These are phyloP conservation scores for Thera obeliscata DNA, from an alignment of 2,888 invertebrate genomes.

Conservation along the genomic window DNA sequence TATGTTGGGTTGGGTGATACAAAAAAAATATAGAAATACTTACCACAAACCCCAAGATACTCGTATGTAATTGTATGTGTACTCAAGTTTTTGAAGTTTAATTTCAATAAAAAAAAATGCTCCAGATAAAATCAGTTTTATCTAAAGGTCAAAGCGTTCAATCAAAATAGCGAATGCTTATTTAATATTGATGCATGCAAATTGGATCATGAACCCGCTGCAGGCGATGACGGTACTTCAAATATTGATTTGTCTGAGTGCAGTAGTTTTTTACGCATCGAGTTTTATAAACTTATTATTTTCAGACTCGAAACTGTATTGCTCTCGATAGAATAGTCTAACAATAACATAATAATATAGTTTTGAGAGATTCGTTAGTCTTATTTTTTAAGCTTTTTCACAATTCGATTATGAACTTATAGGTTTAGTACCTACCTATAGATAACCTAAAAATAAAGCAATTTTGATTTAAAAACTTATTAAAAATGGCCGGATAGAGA, in stretches of 20 bases:
- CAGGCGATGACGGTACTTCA: slow-evolving; percentile 45
- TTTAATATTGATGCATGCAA: slow-evolving; percentile 55
- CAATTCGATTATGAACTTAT: no score
- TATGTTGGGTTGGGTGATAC: background rate
- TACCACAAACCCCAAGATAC: no score
- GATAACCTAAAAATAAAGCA: no score
- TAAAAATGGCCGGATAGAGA: no score
- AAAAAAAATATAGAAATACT: background rate
- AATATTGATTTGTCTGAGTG: slow-evolving; percentile 49
- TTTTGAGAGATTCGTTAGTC: no score
- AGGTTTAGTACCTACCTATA: no score
- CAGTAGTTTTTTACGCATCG: background rate
- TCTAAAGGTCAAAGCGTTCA: slow-evolving; percentile 7
- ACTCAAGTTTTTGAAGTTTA: no score
- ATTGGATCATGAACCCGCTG: slow-evolving; percentile 47
- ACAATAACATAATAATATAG: no score
- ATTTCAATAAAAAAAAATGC: no score
- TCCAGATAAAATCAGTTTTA: background rate
- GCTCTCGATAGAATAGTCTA: background rate
- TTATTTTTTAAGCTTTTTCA: no score
- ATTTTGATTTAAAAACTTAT: no score
- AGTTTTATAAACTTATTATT: background rate
- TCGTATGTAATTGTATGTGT: no score
- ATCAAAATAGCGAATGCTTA: slow-evolving; percentile 26
- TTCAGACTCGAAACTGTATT: background rate